Base-by-base conservation (phyloP, 1,140 invertebrate species). In the Bradynema listronoti region DNA sequence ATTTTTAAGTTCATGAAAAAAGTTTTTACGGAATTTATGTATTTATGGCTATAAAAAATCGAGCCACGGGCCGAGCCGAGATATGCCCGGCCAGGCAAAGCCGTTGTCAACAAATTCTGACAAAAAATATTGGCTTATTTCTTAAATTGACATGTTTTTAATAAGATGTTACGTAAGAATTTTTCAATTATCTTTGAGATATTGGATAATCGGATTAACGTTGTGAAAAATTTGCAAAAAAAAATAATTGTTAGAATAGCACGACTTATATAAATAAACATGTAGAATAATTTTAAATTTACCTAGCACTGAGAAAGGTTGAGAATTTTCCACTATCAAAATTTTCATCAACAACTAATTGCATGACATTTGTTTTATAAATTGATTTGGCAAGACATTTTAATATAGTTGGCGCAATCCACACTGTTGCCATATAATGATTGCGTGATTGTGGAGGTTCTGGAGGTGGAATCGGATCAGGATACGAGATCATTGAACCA, bases 301-400 rank as follows among this genome's bases (percentile, higher is more conserved):
- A 30, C 41, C 16, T 73, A 42, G 32, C 34, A 27, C 47, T 50
- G 14, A 50, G 27, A 29, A 19, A 50, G 34, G 47, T 3, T 3
- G 47, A 25, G n/a, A 50, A 50, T 50, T 50, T 50, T 4, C 19
- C 27, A 5, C 34, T 3, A 5, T 19, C 19, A 3, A 72, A 32
- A 30, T 65, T 49, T 22, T 51, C 33, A 30, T 58, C 47, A 27
- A 69, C 27, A 24, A 45, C 50, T 29, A 72, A 61, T 47, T 69
- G 27, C 3, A 69, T 32, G 14, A 69, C 29, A 6, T 56, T 25
- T 4, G 53, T 27, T 16, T 60, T 45, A 42, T 69, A 57, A 24
- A 47, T 50, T 24, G 41, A 49, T 16, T 34, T 34, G 25, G 59
- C 33, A n/a, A 65, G 30, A 39, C 63, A 65, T 34, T 65, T 42